Evolutionary conservation across 2,797 vertebrate species (phyloP), one percentile per base, ranked within the genome.

Genomic region (Margarornis squamiger): DNA sequence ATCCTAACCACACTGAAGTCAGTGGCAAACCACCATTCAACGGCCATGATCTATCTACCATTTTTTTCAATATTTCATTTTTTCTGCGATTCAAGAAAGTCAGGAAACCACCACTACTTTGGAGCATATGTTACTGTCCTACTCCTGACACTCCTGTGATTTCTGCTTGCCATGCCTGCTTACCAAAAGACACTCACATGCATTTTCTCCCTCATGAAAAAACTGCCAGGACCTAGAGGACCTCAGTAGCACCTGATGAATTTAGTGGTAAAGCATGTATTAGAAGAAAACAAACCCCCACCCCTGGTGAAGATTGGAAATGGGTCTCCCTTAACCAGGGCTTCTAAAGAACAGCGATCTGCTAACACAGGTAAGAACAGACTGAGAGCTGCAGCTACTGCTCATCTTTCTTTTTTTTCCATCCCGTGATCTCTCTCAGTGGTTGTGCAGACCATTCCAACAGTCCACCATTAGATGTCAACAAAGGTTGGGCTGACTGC

Each of bases 31-130:
- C 5, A 72, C 24, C 4, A 2, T 39, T 81, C 45, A 75, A 22
- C 0, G 8, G 32, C 9, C 51, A 79, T 0, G 0, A 59, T 29
- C 27, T 39, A 62, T 5, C 20, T 23, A 27, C 10, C 4, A 18
- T 41, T 54, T 58, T 58, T 41, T 77, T 59, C 34, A 90, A 0
- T 29, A 24, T 46, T 90, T 46, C 18, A 39, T 46, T 34, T 30
- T 71, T 65, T 77, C 17, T 26, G 36, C 52, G 24, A 39, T 75
- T 78, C 9, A 38, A 10, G 3, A 10, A 92, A 78, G 27, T 39
- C 39, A 85, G 78, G 48, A 86, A 73, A 23, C 4, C 22, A 46
- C 8, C 12, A 14, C 6, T 71, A 32, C 38, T 63, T 70, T n/a
- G 29, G 14, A 68, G 62, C 15, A 88, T 52, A 55, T 4, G 6